A percentile compares a stretch with the other conserved stretches of the same genome.
Conservation (phyloP, 2,113 vertebrate species). For the human (Homo sapiens) region DNA sequence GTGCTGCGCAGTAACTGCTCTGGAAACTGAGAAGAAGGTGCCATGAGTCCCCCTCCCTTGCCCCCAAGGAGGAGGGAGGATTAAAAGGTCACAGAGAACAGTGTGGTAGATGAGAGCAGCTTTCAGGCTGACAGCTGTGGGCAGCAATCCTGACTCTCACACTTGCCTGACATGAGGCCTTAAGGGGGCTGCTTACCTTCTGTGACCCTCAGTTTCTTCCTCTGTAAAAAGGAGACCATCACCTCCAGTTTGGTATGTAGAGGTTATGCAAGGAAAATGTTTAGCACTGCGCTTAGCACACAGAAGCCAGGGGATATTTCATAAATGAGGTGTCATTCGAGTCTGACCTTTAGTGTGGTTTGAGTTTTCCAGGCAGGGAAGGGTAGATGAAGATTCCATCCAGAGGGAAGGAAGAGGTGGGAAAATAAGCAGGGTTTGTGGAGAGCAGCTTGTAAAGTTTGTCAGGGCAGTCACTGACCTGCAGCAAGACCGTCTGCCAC, state of each 20-base stretch:
- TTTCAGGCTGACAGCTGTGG: not conserved
- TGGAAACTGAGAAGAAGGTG: not conserved
- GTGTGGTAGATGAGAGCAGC: too few species aligned
- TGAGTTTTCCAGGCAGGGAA: not conserved
- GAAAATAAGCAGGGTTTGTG: not conserved
- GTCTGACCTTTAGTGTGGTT: not conserved
- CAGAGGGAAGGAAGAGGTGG: not conserved
- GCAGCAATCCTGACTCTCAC: rapidly evolving
- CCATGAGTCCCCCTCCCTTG: rapidly evolving
- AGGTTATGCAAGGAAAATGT: not conserved
- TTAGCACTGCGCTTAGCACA: not conserved
- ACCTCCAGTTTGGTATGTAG: too few species aligned
- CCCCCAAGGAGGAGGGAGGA: too few species aligned
- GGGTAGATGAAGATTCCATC: not conserved
- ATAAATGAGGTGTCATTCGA: not conserved
- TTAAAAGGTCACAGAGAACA: not conserved
- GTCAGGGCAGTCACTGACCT: not conserved
- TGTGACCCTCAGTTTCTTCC: not conserved
- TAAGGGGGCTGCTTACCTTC: not conserved
- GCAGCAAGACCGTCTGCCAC: rapidly evolving
- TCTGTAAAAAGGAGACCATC: not conserved
- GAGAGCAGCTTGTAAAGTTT: not conserved
- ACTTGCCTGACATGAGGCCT: not conserved
- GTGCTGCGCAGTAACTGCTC: too few species aligned
- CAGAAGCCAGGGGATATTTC: not conserved